These are phyloP conservation scores for Hexactinellida sp. DNA, from an alignment of 37 sponge, comb jelly and placozoan species.

Conservation along the genomic window DNA sequence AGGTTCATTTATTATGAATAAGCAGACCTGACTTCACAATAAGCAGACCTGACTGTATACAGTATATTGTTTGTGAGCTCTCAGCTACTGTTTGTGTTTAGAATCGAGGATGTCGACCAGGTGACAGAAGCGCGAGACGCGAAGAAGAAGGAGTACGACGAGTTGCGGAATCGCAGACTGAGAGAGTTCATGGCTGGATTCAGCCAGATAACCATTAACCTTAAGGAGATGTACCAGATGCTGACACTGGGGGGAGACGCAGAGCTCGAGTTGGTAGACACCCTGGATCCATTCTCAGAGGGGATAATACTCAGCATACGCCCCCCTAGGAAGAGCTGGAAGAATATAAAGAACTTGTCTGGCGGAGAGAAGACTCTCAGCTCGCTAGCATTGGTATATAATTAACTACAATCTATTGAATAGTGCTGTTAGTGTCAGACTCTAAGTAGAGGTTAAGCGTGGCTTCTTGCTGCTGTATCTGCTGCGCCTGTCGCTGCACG, in stretches of 20 bases:
- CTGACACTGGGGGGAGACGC: conserved; percentile 98
- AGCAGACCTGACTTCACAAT: background rate
- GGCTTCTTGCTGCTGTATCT: conserved; percentile 9
- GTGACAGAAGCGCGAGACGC: conserved; percentile 64
- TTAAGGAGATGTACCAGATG: conserved; percentile 99
- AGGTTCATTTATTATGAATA: background rate
- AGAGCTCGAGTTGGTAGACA: conserved; percentile 95
- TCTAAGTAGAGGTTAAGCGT: background rate
- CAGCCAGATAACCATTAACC: conserved; percentile 74
- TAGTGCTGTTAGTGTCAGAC: background rate
- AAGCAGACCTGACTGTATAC: too few species aligned
- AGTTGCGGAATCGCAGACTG: conserved; percentile 66
- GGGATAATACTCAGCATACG: conserved; percentile 96
- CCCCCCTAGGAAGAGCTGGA: conserved; percentile 99
- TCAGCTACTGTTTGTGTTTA: too few species aligned
- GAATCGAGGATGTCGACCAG: conserved; percentile 62
- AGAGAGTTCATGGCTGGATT: conserved; percentile 94
- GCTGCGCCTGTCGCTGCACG: background rate
- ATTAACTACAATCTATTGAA: background rate
- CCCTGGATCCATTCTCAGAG: conserved; percentile 94
- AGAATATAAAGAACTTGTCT: conserved; percentile 93
- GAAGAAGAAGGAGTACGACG: conserved; percentile 62
- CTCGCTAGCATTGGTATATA: conserved; percentile 90
- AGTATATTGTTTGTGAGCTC: too few species aligned
- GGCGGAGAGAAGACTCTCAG: conserved; percentile 99